phyloP scores from a whole-genome alignment of 1,140 invertebrate genomes.

The Ceratitis capitata region DNA sequence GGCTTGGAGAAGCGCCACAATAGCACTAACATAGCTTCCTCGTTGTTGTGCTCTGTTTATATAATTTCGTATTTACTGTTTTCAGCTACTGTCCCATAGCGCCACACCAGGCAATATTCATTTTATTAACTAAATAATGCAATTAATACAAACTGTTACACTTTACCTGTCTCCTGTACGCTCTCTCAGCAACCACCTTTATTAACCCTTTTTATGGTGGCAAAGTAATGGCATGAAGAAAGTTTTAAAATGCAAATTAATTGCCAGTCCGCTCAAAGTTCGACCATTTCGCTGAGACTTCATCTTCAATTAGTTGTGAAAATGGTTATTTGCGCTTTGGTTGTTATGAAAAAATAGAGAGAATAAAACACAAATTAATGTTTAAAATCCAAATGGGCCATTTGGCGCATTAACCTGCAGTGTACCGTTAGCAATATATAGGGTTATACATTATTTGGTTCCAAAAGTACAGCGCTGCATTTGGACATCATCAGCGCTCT shows the following conservation, averaged over 20 bases:
- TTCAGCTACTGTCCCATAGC: neutral
- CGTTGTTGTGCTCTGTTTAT: too few species aligned
- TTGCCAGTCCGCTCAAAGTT: constrained; percentile 48
- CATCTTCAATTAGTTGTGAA: constrained; percentile 37
- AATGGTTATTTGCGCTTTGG: constrained; percentile 18
- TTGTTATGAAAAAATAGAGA: neutral
- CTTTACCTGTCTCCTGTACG: neutral
- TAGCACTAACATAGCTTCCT: too few species aligned
- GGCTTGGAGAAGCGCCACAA: too few species aligned
- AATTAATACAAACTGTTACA: constrained; percentile 63
- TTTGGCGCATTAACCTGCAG: constrained; percentile 2
- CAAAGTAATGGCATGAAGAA: constrained; percentile 46
- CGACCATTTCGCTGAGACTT: neutral
- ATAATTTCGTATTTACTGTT: too few species aligned
- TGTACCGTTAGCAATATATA: neutral
- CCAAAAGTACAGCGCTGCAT: too few species aligned
- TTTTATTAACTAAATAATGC: constrained; percentile 37
- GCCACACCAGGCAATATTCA: neutral
- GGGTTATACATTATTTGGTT: too few species aligned
- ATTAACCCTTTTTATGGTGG: neutral
- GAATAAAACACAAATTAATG: too few species aligned
- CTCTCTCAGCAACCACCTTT: neutral
- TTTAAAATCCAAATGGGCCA: neutral
- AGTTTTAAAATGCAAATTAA: constrained; percentile 65
- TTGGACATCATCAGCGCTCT: too few species aligned